Base-by-base conservation (phyloP, 1,140 invertebrate genomes). In the Propsilocerus akamusi region DNA sequence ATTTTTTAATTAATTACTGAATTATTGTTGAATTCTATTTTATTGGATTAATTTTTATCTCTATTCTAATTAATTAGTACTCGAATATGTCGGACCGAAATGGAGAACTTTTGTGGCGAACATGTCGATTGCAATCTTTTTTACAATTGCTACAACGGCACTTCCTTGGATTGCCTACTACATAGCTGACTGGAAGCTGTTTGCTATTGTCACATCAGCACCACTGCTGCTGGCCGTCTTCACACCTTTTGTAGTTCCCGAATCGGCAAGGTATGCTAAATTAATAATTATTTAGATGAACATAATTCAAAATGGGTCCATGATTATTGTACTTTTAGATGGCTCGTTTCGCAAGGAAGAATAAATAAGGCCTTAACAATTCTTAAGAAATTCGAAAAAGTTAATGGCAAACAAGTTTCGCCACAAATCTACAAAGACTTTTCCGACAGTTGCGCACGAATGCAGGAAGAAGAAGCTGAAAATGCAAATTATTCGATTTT, bases 51-150 rank as follows among this genome's bases (percentile, higher is more conserved):
- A 46, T 25, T 14, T 17, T 47, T 47, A 47, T 17, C 10, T 47
- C 11, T 47, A 12, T 47, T 25, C 25, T n/a, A 26, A 14, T 26
- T 49, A 24, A 48, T 50, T 63, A 88, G 86, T 88, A 26, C 61
- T 91, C 51, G 86, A 91, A 63, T 91, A 90, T 62, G 83, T 88
- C 5, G 86, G 86, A 20, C 86, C 86, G 48, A 82, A 83, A 69
- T 88, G 84, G 77, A 69, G 86, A 3, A 91, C 86, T 0, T 84
- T 90, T 58, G 85, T 89, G 0, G 86, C 85, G 11, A 89, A 89
- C 62, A 86, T 89, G 81, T 86, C 85, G 1, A 89, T 91, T 50
- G 87, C 86, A 0, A 70, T 90, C 11, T 91, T 89, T 70, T 89
- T 89, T 67, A 89, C 86, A 0, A 66, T 83, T 8, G 86, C 83